phyloP scores from a whole-genome alignment of 2,888 invertebrate species.

The Hirudinaria manillensis region DNA sequence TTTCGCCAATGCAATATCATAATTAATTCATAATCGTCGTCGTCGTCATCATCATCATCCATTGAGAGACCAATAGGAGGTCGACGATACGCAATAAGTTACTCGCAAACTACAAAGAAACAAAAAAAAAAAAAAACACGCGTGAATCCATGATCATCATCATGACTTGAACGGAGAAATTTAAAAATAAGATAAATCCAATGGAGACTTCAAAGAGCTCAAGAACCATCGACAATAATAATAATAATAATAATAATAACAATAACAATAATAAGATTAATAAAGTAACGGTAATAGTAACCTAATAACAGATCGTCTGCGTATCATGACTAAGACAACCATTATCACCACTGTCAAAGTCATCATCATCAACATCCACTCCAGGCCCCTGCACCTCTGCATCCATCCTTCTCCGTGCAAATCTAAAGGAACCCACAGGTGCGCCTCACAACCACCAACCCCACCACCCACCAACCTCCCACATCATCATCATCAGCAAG shows the following conservation, averaged over 20 bases:
- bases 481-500: not conserved
- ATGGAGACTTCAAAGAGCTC: no score
- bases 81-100: conserved; percentile 14
- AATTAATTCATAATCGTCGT: not conserved
- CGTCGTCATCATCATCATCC: conserved; percentile 1
- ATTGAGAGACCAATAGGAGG: not conserved
- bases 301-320: no score
- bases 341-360: not conserved
- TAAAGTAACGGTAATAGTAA: no score
- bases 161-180: no score
- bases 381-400: not conserved
- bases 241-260: no score
- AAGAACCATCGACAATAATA: no score
- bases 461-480: not conserved
- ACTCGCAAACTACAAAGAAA: no score
- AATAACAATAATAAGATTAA: no score
- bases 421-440: no score
- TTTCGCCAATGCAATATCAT: not conserved
- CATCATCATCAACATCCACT: not conserved
- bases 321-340: not conserved
- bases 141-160: no score
- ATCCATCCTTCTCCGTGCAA: conserved; percentile 3
- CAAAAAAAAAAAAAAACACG: no score
- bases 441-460: not conserved
- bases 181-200: no score